Evolutionary conservation across 2,888 invertebrate genomes (phyloP).

Genomic region (Eupithecia pulchellata): DNA sequence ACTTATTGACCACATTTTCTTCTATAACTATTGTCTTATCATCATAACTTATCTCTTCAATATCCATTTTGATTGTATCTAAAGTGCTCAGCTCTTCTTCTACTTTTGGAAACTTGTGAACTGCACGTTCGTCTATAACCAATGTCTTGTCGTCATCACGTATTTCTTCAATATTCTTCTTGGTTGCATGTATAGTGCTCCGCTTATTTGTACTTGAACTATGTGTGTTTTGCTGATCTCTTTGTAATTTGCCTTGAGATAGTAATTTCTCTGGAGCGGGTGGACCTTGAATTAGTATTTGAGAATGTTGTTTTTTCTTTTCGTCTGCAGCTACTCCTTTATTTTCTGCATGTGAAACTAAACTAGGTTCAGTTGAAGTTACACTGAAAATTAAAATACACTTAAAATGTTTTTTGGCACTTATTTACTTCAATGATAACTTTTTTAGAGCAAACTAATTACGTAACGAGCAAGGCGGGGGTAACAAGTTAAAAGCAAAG

Average conservation of each 20-base stretch:
- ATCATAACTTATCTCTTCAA: neutral
- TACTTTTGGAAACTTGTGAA: too few species aligned
- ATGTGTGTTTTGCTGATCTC: neutral
- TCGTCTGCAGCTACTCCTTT: neutral
- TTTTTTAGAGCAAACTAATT: neutral
- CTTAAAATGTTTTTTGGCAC: neutral
- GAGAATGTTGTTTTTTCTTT: neutral
- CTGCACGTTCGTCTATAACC: too few species aligned
- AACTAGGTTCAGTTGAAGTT: neutral
- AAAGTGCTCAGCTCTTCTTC: neutral
- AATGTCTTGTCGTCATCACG: too few species aligned
- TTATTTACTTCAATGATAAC: neutral
- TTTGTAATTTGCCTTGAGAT: neutral
- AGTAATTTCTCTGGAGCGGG: neutral
- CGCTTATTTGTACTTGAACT: neutral
- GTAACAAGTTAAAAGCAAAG: neutral
- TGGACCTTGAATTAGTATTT: neutral
- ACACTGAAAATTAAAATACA: conserved; percentile 1
- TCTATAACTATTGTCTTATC: neutral
- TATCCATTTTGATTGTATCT: neutral
- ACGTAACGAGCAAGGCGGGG: neutral
- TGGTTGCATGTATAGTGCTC: too few species aligned
- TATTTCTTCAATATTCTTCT: too few species aligned
- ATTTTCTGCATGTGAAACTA: neutral
- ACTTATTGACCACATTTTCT: neutral